Conservation (phyloP, 2,113 vertebrate species). For the Grallaria varia region DNA sequence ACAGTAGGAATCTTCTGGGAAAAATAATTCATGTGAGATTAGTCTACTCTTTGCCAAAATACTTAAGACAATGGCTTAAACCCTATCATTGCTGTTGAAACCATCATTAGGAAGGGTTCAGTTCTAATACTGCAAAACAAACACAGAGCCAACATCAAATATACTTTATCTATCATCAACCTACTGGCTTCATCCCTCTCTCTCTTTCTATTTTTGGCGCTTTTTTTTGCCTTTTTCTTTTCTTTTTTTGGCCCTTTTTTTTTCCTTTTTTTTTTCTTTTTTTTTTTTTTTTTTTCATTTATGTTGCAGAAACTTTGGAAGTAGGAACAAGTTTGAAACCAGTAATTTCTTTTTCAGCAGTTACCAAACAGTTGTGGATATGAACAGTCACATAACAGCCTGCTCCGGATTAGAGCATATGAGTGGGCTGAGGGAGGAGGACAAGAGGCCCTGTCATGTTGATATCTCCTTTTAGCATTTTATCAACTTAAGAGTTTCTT, state of each 20-base stretch:
- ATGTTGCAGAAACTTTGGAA: background rate
- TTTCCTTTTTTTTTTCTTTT: background rate
- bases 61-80: background rate
- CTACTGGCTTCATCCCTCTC: background rate
- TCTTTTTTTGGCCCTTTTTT: too few species aligned
- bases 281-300: background rate
- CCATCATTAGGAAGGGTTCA: background rate
- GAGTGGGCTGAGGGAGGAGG: background rate
- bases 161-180: background rate
- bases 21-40: background rate
- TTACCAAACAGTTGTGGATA: background rate
- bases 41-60: background rate
- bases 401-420: background rate
- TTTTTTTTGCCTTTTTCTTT: fast-evolving
- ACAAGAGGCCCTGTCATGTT: background rate
- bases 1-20: background rate
- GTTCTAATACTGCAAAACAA: background rate
- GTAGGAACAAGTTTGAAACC: background rate
- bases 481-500: background rate
- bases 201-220: background rate
- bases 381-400: background rate
- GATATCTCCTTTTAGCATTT: background rate
- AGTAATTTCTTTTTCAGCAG: background rate
- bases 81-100: background rate
- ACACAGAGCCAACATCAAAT: background rate